Percentiles rank a stretch among this genome's conserved stretches.
Evolutionary conservation across 2,797 vertebrate species (phyloP).

Genomic region (Sarcoramphus papa): DNA sequence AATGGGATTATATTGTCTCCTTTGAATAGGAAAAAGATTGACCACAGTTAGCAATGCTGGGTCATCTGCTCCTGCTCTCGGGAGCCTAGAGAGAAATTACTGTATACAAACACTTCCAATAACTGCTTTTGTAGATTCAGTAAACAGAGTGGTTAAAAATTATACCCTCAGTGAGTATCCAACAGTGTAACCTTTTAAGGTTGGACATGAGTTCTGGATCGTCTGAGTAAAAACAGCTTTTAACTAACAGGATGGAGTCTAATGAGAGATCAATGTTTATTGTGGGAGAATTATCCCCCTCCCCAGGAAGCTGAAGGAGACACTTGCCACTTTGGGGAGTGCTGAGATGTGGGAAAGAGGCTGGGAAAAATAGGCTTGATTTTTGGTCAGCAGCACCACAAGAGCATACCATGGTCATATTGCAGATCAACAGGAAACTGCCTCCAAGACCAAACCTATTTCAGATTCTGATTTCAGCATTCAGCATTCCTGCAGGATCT

Average conservation of each 20-base stretch:
- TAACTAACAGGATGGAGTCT: conserved; percentile 61
- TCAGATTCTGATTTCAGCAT: neutral
- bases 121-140: conserved; percentile 35
- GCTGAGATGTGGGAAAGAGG: neutral
- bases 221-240: conserved; percentile 60
- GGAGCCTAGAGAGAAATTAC: conserved; percentile 35
- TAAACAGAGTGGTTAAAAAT: conserved; percentile 64
- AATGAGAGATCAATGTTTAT: conserved; percentile 58
- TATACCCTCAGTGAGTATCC: conserved; percentile 42
- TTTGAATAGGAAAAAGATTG: neutral
- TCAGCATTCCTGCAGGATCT: neutral
- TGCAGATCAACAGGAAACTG: neutral
- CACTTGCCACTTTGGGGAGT: neutral
- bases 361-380: neutral
- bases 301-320: conserved; percentile 27
- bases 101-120: conserved; percentile 22
- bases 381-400: neutral
- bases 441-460: neutral
- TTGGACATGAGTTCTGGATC: conserved; percentile 57
- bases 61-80: neutral
- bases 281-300: conserved; percentile 45
- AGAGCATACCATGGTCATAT: neutral
- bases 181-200: conserved; percentile 57
- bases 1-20: neutral
- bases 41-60: neutral